Base-by-base conservation (phyloP, 30 jellyfish, hydroid and myxozoan species). In the Mastigias papua region DNA sequence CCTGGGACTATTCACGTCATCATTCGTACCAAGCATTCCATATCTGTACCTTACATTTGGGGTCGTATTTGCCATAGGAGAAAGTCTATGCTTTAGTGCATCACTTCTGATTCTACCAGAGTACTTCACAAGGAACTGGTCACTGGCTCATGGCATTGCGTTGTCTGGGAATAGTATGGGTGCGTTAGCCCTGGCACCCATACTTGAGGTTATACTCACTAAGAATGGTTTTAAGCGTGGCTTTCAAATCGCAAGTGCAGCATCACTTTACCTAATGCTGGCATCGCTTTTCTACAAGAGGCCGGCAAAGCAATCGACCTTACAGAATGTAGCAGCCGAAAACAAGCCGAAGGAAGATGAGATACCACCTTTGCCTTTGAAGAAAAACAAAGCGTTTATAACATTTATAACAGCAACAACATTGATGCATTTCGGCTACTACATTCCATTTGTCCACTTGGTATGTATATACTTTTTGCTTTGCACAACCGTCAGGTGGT, bases 111-210 rank as follows among this genome's bases (percentile, higher is more conserved):
- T 93, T 27, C 93, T 93, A 66, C 98, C 98, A 3, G 88, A 68
- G 80, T 93, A 93, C 50, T 87, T 86, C 95, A 82, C 95, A 1
- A 87, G 68, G 80, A 86, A 93, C 76, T 93, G 97, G 97, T 80
- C 96, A 13, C 42, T 87, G 50, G 98, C 98, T 25, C 97, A 93
- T 87, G 98, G 98, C 62, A 81, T 93, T n/a, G 98, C 97, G 11
- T 69, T 87, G 23, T 82, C 95, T 27, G 98, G 98, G 26, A 87
- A 87, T 83, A 96, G 98, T 68, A 61, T 89, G 57, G 98, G 98
- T 4, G 98, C 97, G 8, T 72, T 93, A 74, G 97, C 95, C 10
- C 61, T 93, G 42, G 92, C 98, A 21, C 98, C 98, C 19, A 68
- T 80, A 51, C 69, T 85, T 57, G 97, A 84, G 58, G 54, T 32